Base-by-base conservation (phyloP, 2,888 invertebrate species). In the Sinopyrophorus schimmeli region DNA sequence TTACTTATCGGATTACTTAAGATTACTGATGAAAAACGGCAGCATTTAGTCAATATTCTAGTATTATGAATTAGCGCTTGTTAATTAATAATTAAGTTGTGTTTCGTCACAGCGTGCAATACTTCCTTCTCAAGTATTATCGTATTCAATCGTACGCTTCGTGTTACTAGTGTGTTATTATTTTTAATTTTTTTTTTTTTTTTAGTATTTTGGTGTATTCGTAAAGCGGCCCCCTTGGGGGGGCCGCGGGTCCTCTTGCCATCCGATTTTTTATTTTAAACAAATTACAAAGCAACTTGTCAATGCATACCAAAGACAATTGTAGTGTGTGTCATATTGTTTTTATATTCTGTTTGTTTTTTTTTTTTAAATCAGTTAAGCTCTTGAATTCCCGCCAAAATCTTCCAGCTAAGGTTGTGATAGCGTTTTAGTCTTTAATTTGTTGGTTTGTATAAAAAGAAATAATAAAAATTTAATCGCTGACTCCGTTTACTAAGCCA, bases 371-470 rank as follows among this genome's bases (percentile, higher is more conserved):
- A n/a, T n/a, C n/a, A n/a, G n/a, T n/a, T n/a, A n/a, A n/a, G 49
- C 41, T 53, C 43, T 54, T 57, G 55, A 59, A 59, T 59, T 64
- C 67, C 69, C 68, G 70, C 71, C 72, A 72, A 73, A 72, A 68
- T 73, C 72, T 73, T 74, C 72, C 73, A 73, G 66, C 69, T 65
- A 64, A 67, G 73, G 73, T 73, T 74, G 74, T 74, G 74, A 74
- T 74, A 73, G 68, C 65, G 57, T 67, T 61, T 53, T 70, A 70
- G 64, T 64, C 55, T 64, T 59, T 62, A 58, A 56, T 60, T 66
- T 67, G 58, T 55, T 59, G 54, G 60, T 52, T 38, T n/a, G n/a
- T n/a, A n/a, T n/a, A n/a, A n/a, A n/a, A n/a, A n/a, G n/a, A n/a
- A n/a, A n/a, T n/a, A n/a, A n/a, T n/a, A n/a, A n/a, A n/a, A n/a